Evolutionary conservation across 1,140 invertebrate genomes (phyloP), one percentile per base, ranked within the genome.

Genomic region (Artemia franciscana): DNA sequence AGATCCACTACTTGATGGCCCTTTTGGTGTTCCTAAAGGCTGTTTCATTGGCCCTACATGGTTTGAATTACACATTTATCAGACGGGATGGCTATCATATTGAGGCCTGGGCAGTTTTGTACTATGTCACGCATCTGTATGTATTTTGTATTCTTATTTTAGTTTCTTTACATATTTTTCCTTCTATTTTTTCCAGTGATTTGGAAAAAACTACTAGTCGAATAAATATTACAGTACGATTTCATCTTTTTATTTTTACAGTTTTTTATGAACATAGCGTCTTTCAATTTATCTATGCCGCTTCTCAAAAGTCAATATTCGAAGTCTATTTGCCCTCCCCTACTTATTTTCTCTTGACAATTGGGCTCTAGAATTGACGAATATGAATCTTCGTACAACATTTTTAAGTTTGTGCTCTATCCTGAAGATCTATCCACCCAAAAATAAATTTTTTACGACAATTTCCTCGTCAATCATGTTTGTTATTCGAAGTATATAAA

Each of bases 1-100:
- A 94, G 73, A 93, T 98, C 64, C 95, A 98, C 71, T 93, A 94
- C 63, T 77, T 98, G 57, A 98, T 98, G 95, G 85, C 90, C 56
- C 82, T 88, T 4, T 76, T 98, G 58, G 87, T 98, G 1, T 92
- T 86, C 69, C 73, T 97, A 5, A 98, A 97, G 72, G 85, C 91
- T 0, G 70, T 96, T 7, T 93, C 92, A 0, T 73, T 97, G 51
- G 79, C 95, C 28, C 96, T 97, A 71, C 94, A 98, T 73, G 90
- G 88, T 60, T 86, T 98, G 23, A 97, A 98, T 74, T 97, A 86
- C 71, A 88, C 97, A 71, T 96, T 92, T 70, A 96, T 98, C 70
- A 82, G 92, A 72, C 84, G 81, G n/a, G 81, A 86, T 67, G 95
- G 94, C 12, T 85, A 89, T 66, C 91, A 96, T 71, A 84, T 95